Conservation (phyloP, 2,113 vertebrate species). For the Rhizomys pruinosus region DNA sequence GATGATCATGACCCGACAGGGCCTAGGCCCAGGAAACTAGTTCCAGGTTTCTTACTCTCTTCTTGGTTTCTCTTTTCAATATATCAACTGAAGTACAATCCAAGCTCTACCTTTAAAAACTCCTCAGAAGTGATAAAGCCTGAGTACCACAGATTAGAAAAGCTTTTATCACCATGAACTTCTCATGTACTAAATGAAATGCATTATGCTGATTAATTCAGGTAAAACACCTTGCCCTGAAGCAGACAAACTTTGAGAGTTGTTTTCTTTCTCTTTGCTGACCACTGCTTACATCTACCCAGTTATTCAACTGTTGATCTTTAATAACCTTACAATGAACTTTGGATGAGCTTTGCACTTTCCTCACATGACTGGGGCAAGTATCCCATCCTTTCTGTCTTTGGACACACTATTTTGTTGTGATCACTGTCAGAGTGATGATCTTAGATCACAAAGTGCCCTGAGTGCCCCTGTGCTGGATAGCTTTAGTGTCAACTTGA, state of each 20-base stretch:
- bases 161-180: neutral
- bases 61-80: conserved; percentile 33
- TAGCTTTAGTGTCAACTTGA: too few relatives aligned
- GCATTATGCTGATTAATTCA: neutral
- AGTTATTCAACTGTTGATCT: neutral
- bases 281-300: neutral
- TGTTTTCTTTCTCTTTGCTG: conserved; percentile 13
- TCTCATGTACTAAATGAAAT: conserved; percentile 21
- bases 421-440: neutral
- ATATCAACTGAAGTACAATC: conserved; percentile 10
- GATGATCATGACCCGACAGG: neutral
- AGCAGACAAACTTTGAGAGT: neutral
- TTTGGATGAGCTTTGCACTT: neutral
- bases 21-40: neutral
- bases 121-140: conserved; percentile 32
- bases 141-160: conserved; percentile 1
- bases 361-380: neutral
- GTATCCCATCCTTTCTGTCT: neutral
- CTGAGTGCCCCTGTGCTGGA: too few relatives aligned
- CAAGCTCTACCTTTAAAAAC: conserved; percentile 38
- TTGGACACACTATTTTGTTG: neutral
- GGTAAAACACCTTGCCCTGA: neutral
- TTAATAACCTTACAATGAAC: conserved; percentile 4
- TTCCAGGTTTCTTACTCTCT: neutral
- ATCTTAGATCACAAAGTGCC: neutral